Conservation (phyloP, 2,888 invertebrate genomes). For the Scrobipalpa costella region DNA sequence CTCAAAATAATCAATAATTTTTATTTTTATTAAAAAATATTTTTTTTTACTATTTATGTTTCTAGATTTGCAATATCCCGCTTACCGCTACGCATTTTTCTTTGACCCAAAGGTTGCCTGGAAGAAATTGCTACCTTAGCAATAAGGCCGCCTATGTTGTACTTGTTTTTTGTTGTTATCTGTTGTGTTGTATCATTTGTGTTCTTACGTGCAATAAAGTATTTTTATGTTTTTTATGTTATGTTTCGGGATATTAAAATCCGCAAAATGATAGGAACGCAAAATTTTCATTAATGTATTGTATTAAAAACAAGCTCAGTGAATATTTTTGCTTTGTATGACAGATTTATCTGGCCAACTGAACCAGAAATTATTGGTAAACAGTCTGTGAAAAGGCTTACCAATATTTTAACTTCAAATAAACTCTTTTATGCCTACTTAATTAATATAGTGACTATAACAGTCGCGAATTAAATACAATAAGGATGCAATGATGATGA, state of each 20-base stretch:
- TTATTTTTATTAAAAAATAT: too few relatives aligned
- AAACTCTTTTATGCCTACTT: constrained; percentile 18
- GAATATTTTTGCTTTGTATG: constrained; percentile 31
- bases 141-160: too few relatives aligned
- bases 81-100: too few relatives aligned
- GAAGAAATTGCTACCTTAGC: too few relatives aligned
- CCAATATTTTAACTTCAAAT: constrained; percentile 32
- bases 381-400: constrained; percentile 52
- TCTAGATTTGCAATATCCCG: too few relatives aligned
- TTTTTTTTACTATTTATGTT: too few relatives aligned
- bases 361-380: constrained; percentile 59
- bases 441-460: neutral
- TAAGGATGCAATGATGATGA: too few relatives aligned
- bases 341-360: constrained; percentile 53
- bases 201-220: too few relatives aligned
- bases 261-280: neutral
- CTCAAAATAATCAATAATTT: too few relatives aligned
- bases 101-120: too few relatives aligned
- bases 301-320: constrained; percentile 1
- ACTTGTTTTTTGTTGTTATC: too few relatives aligned
- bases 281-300: neutral
- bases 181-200: too few relatives aligned
- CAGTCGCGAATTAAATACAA: neutral
- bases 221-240: neutral
- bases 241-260: neutral